Evolutionary conservation across 1,140 invertebrate species (phyloP).

Genomic region (Lordiphosa stackelbergi): DNA sequence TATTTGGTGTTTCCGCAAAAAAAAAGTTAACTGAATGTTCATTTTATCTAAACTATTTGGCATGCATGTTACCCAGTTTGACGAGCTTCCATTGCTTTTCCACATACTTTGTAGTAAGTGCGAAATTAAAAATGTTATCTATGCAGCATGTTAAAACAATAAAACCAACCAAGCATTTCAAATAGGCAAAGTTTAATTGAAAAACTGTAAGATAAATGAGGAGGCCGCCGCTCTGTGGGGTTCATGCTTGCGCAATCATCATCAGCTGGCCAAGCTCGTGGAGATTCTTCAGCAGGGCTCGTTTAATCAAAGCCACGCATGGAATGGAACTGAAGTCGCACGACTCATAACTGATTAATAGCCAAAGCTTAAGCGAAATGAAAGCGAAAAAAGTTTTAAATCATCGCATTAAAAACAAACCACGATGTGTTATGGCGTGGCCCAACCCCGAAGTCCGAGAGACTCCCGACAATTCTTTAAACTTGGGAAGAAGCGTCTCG

Average conservation of each 20-base stretch:
- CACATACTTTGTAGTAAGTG: conserved; percentile 7
- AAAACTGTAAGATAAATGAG: conserved; percentile 45
- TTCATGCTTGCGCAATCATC: conserved; percentile 32
- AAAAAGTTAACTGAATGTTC: conserved; percentile 36
- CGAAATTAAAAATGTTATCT: conserved; percentile 52
- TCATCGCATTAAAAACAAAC: conserved; percentile 43
- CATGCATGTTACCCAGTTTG: conserved; percentile 43
- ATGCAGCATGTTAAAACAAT: conserved; percentile 24
- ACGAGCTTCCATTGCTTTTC: conserved; percentile 9
- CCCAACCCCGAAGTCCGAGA: conserved; percentile 14
- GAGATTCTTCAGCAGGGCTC: conserved; percentile 35
- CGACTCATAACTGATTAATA: conserved; percentile 57
- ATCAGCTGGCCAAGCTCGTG: conserved; percentile 8
- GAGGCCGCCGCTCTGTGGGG: background rate
- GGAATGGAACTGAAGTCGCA: conserved; percentile 11
- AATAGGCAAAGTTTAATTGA: conserved; percentile 53
- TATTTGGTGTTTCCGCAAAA: conserved; percentile 40
- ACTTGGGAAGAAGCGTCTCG: conserved; percentile 15
- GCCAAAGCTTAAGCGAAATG: conserved; percentile 53
- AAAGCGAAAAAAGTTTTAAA: conserved; percentile 58
- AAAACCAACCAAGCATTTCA: conserved; percentile 22
- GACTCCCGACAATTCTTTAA: conserved; percentile 37
- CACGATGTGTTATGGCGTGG: conserved; percentile 35
- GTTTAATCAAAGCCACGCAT: conserved; percentile 22
- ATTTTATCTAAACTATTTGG: conserved; percentile 54